phyloP scores from a whole-genome alignment of 2,113 vertebrate species.

The Sinocyclocheilus anophthalmus region DNA sequence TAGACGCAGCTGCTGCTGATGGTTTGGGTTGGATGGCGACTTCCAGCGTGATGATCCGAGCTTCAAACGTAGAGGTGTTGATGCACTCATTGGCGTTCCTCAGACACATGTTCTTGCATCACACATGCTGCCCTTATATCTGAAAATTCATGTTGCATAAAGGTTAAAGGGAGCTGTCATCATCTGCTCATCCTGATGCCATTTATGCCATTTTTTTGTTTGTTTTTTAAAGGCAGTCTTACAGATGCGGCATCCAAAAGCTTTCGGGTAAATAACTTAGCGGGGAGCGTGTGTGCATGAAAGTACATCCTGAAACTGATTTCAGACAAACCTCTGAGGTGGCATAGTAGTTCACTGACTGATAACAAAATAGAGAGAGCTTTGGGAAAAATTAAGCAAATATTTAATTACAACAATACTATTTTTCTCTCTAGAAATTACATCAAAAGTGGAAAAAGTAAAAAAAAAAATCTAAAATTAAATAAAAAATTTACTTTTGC shows the following conservation, averaged over 20 bases:
- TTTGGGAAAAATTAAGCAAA: too few relatives aligned
- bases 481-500: too few relatives aligned
- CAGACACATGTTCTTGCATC: not conserved
- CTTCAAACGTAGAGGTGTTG: not conserved
- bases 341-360: too few relatives aligned
- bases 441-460: not conserved
- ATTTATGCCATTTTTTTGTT: not conserved
- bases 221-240: not conserved
- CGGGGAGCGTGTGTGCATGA: not conserved
- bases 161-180: not conserved
- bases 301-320: not conserved
- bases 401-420: too few relatives aligned
- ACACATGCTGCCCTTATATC: not conserved
- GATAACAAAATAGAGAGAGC: too few relatives aligned
- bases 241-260: not conserved
- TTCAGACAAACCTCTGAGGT: too few relatives aligned
- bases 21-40: not conserved
- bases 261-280: too few relatives aligned
- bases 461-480: not conserved
- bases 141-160: not conserved
- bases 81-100: too few relatives aligned
- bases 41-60: not conserved
- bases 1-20: conserved; percentile 1
- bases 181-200: not conserved
- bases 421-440: too few relatives aligned